Evolutionary conservation across 1,140 invertebrate species (phyloP).

Genomic region (Pissodes strobi): DNA sequence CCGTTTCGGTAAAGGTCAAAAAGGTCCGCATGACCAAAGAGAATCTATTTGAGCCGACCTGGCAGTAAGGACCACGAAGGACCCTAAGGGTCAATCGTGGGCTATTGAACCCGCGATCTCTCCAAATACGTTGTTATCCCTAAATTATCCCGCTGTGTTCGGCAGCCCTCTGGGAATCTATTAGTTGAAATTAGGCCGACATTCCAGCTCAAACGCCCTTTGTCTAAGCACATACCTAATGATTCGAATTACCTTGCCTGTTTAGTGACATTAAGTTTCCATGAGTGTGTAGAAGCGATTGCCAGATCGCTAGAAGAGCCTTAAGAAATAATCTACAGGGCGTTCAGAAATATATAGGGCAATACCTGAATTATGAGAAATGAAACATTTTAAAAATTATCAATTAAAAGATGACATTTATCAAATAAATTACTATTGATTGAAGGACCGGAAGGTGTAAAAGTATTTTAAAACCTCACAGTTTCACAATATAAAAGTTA

Average conservation of each 20-base stretch:
- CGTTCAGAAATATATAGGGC: too few species aligned
- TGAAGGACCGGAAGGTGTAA: too few species aligned
- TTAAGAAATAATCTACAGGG: too few species aligned
- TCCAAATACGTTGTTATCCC: constrained; percentile 12
- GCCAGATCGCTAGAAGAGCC: too few species aligned
- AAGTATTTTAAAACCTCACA: too few species aligned
- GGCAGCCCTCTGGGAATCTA: constrained; percentile 6
- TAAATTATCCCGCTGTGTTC: constrained; percentile 15
- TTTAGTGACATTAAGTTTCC: not conserved
- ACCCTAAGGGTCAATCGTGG: constrained; percentile 6
- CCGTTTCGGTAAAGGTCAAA: not conserved
- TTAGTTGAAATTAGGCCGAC: constrained; percentile 10
- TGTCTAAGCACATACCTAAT: constrained; percentile 14
- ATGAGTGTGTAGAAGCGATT: not conserved
- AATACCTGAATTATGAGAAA: too few species aligned
- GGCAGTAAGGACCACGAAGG: not conserved
- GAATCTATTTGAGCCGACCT: constrained; percentile 4
- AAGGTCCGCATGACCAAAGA: not conserved
- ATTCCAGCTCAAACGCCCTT: constrained; percentile 5
- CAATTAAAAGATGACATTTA: too few species aligned
- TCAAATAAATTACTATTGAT: too few species aligned
- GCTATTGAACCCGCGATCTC: constrained; percentile 19
- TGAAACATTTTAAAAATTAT: too few species aligned
- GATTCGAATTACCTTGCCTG: not conserved
- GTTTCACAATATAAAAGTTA: too few species aligned